Evolutionary conservation across 1,140 invertebrate species (phyloP), one percentile per base, ranked within the genome.

Genomic region (Goniozus legneri): DNA sequence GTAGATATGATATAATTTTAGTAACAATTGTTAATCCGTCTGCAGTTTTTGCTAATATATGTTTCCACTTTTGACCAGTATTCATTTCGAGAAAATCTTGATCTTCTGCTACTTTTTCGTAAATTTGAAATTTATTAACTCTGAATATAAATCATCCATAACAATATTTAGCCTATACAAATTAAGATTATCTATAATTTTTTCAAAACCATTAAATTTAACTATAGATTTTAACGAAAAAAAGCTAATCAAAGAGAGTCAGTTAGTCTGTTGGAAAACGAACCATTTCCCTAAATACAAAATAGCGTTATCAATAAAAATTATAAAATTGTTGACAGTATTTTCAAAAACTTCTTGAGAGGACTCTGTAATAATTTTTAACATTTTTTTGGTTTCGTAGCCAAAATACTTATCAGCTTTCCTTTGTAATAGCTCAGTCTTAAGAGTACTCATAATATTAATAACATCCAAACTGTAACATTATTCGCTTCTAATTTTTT

Each of bases 401-500:
- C 44, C 44, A 42, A 46, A 51, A 42, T 48, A 45, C 2, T 24
- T 0, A 31, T 46, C 40, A 36, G 34, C 32, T 41, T 41, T 15
- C 18, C 44, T 38, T 7, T 18, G 34, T 43, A 49, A 15, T 42
- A 54, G 34, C 43, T 50, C 40, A 19, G 2, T 15, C 37, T 49
- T 53, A 14, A 46, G 24, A 33, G 40, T 13, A 2, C 45, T 32
- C 43, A 50, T 49, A 6, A 54, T 15, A 22, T 42, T 42, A 46
- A 47, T 42, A 12, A 54, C 18, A 21, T 54, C 52, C 22, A 32
- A 7, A 32, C n/a, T 2, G 38, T 45, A 15, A 49, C 15, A 42
- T 54, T 24, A 14, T 33, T 18, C 21, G 40, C 45, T 41, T 54
- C 42, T n/a, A n/a, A n/a, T n/a, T n/a, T n/a, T n/a, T n/a, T n/a